Evolutionary conservation across 1,140 invertebrate genomes (phyloP).

Genomic region (Diorhabda sublineata): DNA sequence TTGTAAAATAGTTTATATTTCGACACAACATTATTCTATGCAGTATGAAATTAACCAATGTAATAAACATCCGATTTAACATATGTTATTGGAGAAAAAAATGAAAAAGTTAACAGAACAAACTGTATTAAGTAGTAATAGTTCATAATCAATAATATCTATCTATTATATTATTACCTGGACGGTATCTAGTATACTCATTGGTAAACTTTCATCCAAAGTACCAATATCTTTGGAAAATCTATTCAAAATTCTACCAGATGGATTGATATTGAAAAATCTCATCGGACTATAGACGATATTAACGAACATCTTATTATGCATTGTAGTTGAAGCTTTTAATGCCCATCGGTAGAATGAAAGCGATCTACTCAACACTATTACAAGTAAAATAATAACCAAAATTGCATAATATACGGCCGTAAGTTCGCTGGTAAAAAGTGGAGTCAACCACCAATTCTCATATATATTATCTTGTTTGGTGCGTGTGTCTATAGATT

Average conservation of each 20-base stretch:
- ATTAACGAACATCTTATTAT: background rate
- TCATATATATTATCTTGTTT: background rate
- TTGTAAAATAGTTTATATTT: background rate
- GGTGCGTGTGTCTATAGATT: background rate
- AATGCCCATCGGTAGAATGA: background rate
- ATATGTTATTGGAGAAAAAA: background rate
- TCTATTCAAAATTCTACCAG: background rate
- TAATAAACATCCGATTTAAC: background rate
- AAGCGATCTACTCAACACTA: background rate
- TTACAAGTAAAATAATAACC: background rate
- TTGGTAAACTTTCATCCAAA: background rate
- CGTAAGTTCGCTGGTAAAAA: background rate
- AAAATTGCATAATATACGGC: background rate
- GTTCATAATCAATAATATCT: background rate
- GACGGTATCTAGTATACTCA: background rate
- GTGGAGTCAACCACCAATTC: background rate
- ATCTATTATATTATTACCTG: background rate
- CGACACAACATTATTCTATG: background rate
- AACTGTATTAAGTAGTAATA: background rate
- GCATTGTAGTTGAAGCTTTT: background rate
- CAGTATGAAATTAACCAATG: background rate
- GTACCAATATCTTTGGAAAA: background rate
- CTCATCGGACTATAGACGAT: background rate
- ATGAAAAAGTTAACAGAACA: background rate
- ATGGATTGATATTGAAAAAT: background rate